phyloP scores from a whole-genome alignment of 2,113 vertebrate species.

The Albula goreensis region DNA sequence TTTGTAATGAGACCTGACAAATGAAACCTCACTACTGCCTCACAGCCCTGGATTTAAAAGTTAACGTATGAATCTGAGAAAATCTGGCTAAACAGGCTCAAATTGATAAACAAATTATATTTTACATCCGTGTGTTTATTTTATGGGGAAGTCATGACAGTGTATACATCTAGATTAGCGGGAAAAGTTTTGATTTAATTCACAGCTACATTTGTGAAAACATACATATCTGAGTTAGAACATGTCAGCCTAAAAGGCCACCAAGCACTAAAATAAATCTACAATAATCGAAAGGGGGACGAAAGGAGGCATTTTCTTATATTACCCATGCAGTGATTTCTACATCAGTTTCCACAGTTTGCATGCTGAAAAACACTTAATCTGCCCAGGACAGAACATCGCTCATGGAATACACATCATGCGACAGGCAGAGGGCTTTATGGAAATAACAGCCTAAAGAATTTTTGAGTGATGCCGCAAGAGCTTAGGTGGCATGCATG shows the following conservation, averaged over 20 bases:
- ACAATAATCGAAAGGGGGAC: too few relatives aligned
- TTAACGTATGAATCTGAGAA: neutral
- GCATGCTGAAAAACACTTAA: conserved; percentile 38
- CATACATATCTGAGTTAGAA: too few relatives aligned
- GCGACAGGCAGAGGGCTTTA: conserved; percentile 22
- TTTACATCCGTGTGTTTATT: too few relatives aligned
- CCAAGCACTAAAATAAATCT: too few relatives aligned
- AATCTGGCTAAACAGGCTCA: neutral
- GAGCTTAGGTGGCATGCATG: conserved; percentile 25
- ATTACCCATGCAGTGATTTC: conserved; percentile 55
- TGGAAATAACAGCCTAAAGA: conserved; percentile 35
- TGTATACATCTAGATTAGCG: too few relatives aligned
- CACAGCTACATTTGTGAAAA: too few relatives aligned
- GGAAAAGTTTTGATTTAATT: too few relatives aligned
- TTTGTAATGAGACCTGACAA: neutral
- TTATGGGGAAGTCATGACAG: too few relatives aligned
- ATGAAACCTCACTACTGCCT: neutral
- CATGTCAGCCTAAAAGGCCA: too few relatives aligned
- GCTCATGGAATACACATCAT: conserved; percentile 54
- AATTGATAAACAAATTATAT: neutral
- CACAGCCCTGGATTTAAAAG: neutral
- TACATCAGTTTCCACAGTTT: conserved; percentile 40
- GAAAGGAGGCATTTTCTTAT: neutral
- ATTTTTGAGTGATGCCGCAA: conserved; percentile 35
- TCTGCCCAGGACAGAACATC: conserved; percentile 39